Evolutionary conservation across 2,113 vertebrate species (phyloP).

Genomic region (Eptesicus fuscus): DNA sequence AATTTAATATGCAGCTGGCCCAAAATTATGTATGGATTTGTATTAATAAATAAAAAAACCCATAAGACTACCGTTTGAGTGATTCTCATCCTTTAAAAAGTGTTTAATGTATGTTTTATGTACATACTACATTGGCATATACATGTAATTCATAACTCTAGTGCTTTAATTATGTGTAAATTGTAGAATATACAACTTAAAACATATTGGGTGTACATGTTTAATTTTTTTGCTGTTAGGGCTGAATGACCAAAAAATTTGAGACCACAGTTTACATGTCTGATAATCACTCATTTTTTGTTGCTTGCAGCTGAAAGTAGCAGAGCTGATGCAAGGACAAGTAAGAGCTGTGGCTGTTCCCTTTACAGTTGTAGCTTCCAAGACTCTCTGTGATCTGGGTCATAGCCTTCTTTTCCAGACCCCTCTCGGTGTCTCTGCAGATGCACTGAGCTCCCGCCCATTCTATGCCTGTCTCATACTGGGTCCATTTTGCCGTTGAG

Average conservation of each 20-base stretch:
- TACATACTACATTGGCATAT: neutral
- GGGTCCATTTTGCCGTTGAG: neutral
- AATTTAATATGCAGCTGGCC: constrained; percentile 3
- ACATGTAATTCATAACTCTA: neutral
- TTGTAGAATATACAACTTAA: neutral
- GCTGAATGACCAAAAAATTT: neutral
- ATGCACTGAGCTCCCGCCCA: neutral
- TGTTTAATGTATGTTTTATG: neutral
- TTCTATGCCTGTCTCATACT: neutral
- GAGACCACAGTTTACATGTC: neutral
- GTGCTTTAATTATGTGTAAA: constrained; percentile 7
- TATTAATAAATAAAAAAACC: constrained; percentile 27
- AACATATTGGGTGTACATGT: neutral
- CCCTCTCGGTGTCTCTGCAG: neutral
- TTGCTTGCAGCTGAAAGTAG: neutral
- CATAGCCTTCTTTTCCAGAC: neutral
- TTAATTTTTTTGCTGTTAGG: neutral
- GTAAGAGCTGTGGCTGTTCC: neutral
- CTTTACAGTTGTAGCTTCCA: neutral
- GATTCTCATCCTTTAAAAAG: neutral
- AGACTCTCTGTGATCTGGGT: neutral
- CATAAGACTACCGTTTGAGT: neutral
- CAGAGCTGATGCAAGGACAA: neutral
- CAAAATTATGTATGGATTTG: neutral
- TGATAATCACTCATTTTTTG: neutral